Conservation (phyloP, 2,113 vertebrate genomes). For the Ctenodactylus gundi region DNA sequence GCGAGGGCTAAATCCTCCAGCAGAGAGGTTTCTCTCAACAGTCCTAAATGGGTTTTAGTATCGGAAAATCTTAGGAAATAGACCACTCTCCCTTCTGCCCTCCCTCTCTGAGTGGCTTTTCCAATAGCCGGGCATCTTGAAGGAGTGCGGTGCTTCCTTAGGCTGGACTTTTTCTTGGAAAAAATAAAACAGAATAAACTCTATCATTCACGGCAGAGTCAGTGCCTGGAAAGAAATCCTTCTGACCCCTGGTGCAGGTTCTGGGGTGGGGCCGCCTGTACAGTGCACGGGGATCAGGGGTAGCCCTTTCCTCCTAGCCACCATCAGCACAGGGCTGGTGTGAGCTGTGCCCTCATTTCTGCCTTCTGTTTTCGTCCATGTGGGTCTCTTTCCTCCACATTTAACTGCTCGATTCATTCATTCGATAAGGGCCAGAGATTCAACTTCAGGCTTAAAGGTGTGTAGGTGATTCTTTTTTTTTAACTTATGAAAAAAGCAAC, state of each 20-base stretch:
- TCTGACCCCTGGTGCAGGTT: background rate
- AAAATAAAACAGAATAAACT: constrained; percentile 44
- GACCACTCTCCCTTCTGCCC: constrained; percentile 26
- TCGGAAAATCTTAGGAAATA: constrained; percentile 82
- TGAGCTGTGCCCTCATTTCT: background rate
- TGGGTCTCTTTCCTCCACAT: constrained; percentile 1
- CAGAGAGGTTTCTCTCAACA: constrained; percentile 82
- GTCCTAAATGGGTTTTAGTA: constrained; percentile 81
- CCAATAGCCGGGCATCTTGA: constrained; percentile 52
- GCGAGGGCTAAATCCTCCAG: constrained; percentile 81
- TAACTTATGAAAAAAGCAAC: constrained; percentile 45
- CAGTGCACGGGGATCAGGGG: background rate
- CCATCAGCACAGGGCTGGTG: constrained; percentile 27
- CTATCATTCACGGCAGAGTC: constrained; percentile 39
- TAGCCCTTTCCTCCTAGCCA: background rate
- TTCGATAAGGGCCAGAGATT: background rate
- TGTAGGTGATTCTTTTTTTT: constrained; percentile 16
- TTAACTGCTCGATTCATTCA: constrained; percentile 3
- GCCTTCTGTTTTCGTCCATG: background rate
- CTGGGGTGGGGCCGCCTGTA: background rate
- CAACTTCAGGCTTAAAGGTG: constrained; percentile 34
- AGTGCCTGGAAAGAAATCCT: constrained; percentile 25
- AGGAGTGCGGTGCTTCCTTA: constrained; percentile 56
- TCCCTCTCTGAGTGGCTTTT: constrained; percentile 49
- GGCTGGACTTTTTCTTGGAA: constrained; percentile 51